Conservation (phyloP, 2,888 invertebrate species). For the Galeruca laticollis region DNA sequence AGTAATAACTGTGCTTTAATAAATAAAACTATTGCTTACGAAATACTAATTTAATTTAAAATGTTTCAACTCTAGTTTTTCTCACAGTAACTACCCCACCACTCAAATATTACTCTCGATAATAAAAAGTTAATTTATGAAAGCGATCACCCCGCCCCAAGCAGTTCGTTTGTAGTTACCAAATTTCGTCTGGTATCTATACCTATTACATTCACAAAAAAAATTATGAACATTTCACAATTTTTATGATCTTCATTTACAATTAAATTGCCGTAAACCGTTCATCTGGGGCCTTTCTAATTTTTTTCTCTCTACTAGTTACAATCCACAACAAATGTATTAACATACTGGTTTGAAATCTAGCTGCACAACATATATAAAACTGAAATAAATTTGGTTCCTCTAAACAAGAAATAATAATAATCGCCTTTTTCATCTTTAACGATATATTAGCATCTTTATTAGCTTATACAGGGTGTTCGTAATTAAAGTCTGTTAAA, state of each 20-base stretch:
- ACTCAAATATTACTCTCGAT: not conserved
- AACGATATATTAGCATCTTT: constrained; percentile 24
- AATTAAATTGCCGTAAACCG: constrained; percentile 35
- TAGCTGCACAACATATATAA: constrained; percentile 10
- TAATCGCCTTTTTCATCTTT: constrained; percentile 21
- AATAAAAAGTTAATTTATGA: constrained; percentile 30
- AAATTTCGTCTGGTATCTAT: constrained; percentile 27
- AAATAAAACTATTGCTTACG: not conserved
- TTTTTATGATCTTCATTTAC: constrained; percentile 37
- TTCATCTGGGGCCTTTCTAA: constrained; percentile 31
- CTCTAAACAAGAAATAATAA: constrained; percentile 32
- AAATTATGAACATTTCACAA: constrained; percentile 35
- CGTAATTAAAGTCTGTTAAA: too few species aligned
- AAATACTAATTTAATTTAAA: constrained; percentile 1
- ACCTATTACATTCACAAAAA: constrained; percentile 22
- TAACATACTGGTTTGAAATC: constrained; percentile 35
- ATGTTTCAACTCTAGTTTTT: not conserved
- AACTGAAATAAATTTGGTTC: constrained; percentile 29
- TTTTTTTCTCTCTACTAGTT: constrained; percentile 27
- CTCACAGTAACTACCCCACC: constrained; percentile 6
- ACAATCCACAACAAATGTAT: constrained; percentile 33
- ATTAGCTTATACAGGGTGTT: constrained; percentile 11
- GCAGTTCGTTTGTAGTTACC: constrained; percentile 12
- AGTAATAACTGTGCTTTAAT: not conserved
- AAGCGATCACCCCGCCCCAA: constrained; percentile 30